These are phyloP conservation scores for Neelides sp. DNA, from an alignment of 1,140 invertebrate genomes.

Conservation along the genomic window DNA sequence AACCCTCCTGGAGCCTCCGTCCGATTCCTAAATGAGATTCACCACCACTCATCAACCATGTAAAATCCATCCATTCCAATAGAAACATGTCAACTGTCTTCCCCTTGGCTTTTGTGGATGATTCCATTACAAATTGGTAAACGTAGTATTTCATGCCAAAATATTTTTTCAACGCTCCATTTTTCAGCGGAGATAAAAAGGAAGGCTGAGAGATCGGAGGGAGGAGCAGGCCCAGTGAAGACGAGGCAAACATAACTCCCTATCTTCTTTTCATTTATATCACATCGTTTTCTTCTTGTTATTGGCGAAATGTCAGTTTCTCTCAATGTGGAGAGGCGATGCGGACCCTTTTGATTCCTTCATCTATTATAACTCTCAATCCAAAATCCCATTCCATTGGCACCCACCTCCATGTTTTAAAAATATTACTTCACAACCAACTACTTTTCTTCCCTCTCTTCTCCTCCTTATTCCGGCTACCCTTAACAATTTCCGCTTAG, in stretches of 20 bases:
- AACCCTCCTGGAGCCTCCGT: background rate
- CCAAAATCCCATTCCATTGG: no score
- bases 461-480: no score
- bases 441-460: no score
- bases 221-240: background rate
- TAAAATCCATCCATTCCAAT: constrained; percentile 19
- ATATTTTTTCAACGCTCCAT: constrained; percentile 32
- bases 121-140: constrained; percentile 27
- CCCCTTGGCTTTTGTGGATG: constrained; percentile 9
- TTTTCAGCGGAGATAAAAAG: no score
- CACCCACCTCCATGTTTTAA: no score
- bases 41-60: constrained; percentile 19
- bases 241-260: constrained; percentile 6
- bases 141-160: constrained; percentile 30
- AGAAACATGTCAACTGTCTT: constrained; percentile 9
- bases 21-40: background rate
- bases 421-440: no score
- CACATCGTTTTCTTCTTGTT: constrained; percentile 27
- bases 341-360: no score
- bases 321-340: no score
- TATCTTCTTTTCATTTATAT: constrained; percentile 11
- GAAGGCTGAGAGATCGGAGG: no score
- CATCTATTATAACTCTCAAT: no score
- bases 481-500: no score
- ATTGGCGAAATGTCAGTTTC: constrained; percentile 26